Percentiles rank a stretch among this genome's conserved stretches.
Evolutionary conservation across 2,888 invertebrate species (phyloP).

Genomic region (Matsumyia berberina): DNA sequence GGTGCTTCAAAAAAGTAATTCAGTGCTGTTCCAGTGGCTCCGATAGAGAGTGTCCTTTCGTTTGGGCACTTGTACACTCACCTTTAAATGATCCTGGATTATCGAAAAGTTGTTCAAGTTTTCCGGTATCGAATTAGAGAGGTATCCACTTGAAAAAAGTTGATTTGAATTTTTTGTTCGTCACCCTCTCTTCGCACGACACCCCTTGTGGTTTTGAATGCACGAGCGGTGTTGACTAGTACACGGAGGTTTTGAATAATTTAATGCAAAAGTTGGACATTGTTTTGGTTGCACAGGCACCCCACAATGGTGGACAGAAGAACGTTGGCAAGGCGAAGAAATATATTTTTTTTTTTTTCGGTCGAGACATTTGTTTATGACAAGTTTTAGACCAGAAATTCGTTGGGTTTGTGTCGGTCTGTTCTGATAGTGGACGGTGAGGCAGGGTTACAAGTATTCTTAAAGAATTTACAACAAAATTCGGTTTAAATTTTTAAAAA

Average conservation of each 20-base stretch:
- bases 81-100: slow-evolving; percentile 14
- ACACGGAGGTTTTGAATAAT: slow-evolving; percentile 33
- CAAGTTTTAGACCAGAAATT: slow-evolving; percentile 25
- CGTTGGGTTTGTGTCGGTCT: background rate
- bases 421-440: background rate
- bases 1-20: background rate
- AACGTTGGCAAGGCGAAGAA: no score
- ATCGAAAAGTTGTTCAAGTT: slow-evolving; percentile 20
- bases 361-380: slow-evolving; percentile 34
- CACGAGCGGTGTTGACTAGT: slow-evolving; percentile 5
- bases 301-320: no score
- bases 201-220: slow-evolving; percentile 1
- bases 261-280: slow-evolving; percentile 31
- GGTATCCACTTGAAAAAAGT: slow-evolving; percentile 8
- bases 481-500: no score
- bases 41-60: background rate
- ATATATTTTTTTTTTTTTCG: background rate
- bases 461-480: no score
- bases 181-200: background rate
- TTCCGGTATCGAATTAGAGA: background rate
- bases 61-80: background rate
- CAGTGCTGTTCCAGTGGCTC: background rate
- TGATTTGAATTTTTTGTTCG: background rate
- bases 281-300: slow-evolving; percentile 4
- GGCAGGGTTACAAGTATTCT: background rate